Evolutionary conservation across 2,113 vertebrate species (phyloP).

Genomic region (Tetrao urogallus): DNA sequence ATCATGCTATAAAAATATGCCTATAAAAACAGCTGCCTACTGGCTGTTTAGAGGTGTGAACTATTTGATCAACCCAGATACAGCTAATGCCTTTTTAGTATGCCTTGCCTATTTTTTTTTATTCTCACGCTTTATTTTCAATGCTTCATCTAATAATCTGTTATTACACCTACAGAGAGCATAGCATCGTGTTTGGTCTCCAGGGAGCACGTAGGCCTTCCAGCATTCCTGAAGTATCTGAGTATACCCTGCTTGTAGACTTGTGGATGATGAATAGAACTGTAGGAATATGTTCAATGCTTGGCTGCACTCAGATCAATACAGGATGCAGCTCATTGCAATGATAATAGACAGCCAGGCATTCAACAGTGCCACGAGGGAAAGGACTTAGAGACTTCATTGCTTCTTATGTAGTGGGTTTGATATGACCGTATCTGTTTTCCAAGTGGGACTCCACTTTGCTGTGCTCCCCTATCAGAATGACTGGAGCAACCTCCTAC

Average conservation of each 20-base stretch:
- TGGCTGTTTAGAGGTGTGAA: not conserved
- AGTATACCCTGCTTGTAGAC: not conserved
- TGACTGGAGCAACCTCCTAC: rapidly evolving
- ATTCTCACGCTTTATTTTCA: not conserved
- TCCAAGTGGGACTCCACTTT: not conserved
- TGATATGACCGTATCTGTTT: not conserved
- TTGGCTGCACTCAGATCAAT: rapidly evolving
- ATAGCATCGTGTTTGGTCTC: not conserved
- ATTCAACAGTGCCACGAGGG: not conserved
- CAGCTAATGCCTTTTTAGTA: not conserved
- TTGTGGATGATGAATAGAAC: not conserved
- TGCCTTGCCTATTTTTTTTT: not conserved
- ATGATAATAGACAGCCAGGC: not conserved
- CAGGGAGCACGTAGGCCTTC: not conserved
- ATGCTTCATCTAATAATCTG: not conserved
- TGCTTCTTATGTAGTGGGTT: not conserved
- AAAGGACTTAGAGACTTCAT: not conserved
- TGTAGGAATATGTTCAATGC: rapidly evolving
- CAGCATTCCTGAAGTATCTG: not conserved
- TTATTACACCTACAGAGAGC: not conserved
- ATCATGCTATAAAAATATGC: not conserved
- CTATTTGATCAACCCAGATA: not conserved
- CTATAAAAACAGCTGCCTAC: not conserved
- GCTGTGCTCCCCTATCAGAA: rapidly evolving
- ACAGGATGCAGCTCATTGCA: not conserved